Percentiles rank a stretch among this genome's conserved stretches.
Conservation (phyloP, 2,113 vertebrate species). For the Leuciscus idus region DNA sequence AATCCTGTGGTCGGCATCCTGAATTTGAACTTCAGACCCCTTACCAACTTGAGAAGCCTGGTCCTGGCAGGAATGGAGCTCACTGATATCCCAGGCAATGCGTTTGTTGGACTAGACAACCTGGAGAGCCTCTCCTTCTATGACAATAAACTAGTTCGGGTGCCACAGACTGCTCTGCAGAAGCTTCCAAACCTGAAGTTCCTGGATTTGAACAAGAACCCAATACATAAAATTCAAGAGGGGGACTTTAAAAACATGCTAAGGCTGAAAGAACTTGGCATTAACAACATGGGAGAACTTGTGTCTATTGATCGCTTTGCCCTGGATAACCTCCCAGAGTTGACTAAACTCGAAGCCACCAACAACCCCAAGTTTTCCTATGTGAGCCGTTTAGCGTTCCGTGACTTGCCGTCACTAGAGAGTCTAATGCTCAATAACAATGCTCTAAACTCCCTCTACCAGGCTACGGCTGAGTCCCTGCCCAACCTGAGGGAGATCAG, state of each 20-base stretch:
- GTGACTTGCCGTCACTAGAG: slow-evolving; percentile 91
- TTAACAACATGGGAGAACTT: slow-evolving; percentile 97
- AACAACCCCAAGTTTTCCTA: slow-evolving; percentile 96
- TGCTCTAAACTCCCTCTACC: slow-evolving; percentile 90
- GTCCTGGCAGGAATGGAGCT: slow-evolving; percentile 98
- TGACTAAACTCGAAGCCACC: slow-evolving; percentile 96
- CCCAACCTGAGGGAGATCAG: slow-evolving; percentile 95
- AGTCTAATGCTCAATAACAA: slow-evolving; percentile 98
- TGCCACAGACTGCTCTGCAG: slow-evolving; percentile 93
- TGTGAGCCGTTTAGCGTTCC: slow-evolving; percentile 90
- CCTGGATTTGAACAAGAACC: slow-evolving; percentile 98
- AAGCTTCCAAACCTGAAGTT: slow-evolving; percentile 97
- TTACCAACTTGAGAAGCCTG: slow-evolving; percentile 89
- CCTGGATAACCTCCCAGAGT: slow-evolving; percentile 93
- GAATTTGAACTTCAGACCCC: slow-evolving; percentile 94
- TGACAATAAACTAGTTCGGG: slow-evolving; percentile 88
- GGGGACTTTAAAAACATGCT: slow-evolving; percentile 97
- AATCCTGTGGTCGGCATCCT: slow-evolving; percentile 93
- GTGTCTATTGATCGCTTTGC: slow-evolving; percentile 90
- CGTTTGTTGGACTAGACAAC: slow-evolving; percentile 94
- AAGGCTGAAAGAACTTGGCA: slow-evolving; percentile 91
- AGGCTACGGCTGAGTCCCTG: slow-evolving; percentile 88
- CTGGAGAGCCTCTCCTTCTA: slow-evolving; percentile 98
- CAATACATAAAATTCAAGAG: slow-evolving; percentile 92
- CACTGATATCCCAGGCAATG: slow-evolving; percentile 92